phyloP scores from a whole-genome alignment of 2,113 vertebrate genomes.

The Sisor rabdophorus region DNA sequence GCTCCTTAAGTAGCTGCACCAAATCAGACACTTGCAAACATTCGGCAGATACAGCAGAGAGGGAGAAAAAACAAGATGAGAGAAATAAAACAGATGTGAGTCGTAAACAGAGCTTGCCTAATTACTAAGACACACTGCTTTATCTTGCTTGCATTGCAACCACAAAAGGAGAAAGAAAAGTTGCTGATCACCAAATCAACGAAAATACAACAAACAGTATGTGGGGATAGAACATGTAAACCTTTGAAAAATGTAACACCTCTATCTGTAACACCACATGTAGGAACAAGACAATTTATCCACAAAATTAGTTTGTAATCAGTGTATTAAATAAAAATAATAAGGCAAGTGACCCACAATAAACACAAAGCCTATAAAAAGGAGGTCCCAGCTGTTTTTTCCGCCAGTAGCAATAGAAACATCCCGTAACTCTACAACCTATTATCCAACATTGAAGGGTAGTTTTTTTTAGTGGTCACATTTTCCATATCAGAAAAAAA shows the following conservation, averaged over 20 bases:
- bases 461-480: constrained; percentile 34
- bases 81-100: constrained; percentile 21
- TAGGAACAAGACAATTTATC: neutral
- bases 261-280: neutral
- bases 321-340: neutral
- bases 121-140: constrained; percentile 46
- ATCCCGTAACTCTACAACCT: constrained; percentile 25
- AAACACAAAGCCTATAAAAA: neutral
- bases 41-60: constrained; percentile 25
- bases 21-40: constrained; percentile 35
- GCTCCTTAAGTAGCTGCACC: constrained; percentile 2
- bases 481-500: constrained; percentile 32
- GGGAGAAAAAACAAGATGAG: constrained; percentile 33
- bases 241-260: neutral
- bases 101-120: constrained; percentile 45
- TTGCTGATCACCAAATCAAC: constrained; percentile 44
- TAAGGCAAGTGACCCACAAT: neutral
- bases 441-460: constrained; percentile 33
- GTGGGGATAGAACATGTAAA: constrained; percentile 2
- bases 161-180: constrained; percentile 41
- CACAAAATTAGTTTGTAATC: neutral
- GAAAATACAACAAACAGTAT: constrained; percentile 27
- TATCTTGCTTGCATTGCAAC: constrained; percentile 26
- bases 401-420: constrained; percentile 3
- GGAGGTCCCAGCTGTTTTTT: constrained; percentile 3